These are phyloP conservation scores for Apodemus sylvaticus DNA, from an alignment of 2,113 vertebrate genomes.

Conservation along the genomic window DNA sequence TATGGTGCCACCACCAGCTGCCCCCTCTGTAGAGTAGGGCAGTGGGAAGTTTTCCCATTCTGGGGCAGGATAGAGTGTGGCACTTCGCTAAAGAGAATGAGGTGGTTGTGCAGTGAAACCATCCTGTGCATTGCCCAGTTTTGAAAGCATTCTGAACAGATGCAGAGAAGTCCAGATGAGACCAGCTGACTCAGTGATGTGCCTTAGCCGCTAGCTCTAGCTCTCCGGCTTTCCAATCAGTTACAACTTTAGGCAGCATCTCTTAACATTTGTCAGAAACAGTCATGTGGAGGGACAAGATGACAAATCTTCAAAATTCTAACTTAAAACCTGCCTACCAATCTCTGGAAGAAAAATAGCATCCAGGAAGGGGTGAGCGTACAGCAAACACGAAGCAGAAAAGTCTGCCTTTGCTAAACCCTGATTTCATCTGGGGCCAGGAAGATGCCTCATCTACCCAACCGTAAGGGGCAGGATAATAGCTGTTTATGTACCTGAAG, in stretches of 20 bases:
- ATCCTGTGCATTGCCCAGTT: background rate
- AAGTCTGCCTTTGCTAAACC: background rate
- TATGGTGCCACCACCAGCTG: rapidly evolving
- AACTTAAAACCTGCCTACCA: background rate
- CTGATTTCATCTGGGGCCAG: background rate
- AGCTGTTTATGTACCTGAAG: conserved; percentile 68
- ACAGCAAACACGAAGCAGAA: background rate
- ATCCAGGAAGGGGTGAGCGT: background rate
- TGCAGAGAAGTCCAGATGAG: conserved; percentile 23
- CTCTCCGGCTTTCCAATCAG: conserved; percentile 33
- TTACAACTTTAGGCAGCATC: conserved; percentile 54
- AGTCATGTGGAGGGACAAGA: background rate
- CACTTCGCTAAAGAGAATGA: background rate
- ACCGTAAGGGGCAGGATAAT: conserved; percentile 56
- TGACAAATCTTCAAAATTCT: background rate
- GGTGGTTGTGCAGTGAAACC: background rate
- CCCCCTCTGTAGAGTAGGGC: background rate
- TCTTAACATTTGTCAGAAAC: conserved; percentile 51
- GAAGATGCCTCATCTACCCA: conserved; percentile 49
- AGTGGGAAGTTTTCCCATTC: background rate
- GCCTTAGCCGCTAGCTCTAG: background rate
- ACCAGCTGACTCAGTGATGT: conserved; percentile 5
- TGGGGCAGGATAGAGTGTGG: background rate
- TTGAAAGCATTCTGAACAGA: conserved; percentile 52
- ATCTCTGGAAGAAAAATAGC: background rate